Base-by-base conservation (phyloP, 2,888 invertebrate species). In the Sinhomidia bicolor region DNA sequence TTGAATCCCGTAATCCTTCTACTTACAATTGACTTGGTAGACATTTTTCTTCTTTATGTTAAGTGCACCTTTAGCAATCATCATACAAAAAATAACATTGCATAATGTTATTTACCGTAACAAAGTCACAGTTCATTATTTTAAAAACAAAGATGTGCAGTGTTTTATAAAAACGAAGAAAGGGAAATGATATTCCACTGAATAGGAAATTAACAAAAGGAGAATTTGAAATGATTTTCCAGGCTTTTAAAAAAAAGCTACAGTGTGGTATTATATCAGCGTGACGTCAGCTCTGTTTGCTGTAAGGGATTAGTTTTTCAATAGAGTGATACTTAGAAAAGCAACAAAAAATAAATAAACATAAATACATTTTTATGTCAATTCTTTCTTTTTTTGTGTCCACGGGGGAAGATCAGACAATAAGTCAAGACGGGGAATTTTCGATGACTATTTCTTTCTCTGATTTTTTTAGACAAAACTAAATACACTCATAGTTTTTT, bases 321-420 rank as follows among this genome's bases (percentile, higher is more conserved):
- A 79, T 79, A 20, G 12, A 1, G 36, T 51, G 26, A 17, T 3
- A 51, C n/a, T n/a, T 79, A 47, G 32, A 44, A 81, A 29, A 6
- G 2, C 17, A 51, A 7, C n/a, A 17, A 51, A 12, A n/a, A 51
- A n/a, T n/a, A n/a, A n/a, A n/a, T n/a, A n/a, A n/a, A n/a, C n/a
- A n/a, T n/a, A n/a, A n/a, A 82, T 82, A 82, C 82, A 71, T 44
- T 71, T 82, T 68, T 54, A 44, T 71, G 68, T 68, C 81, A 68
- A 68, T n/a, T n/a, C n/a, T n/a, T n/a, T n/a, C n/a, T n/a, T n/a
- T n/a, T 71, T 36, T 60, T 65, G 12, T 65, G 60, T 32, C 32
- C 51, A 44, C n/a, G 51, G 23, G 29, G 23, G 5, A 29, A 81
- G 41, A n/a, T n/a, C n/a, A n/a, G 47, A 81, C 41, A 71, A 60